Base-by-base conservation (phyloP, 2,797 vertebrate genomes). In the Sylvilagus floridanus region DNA sequence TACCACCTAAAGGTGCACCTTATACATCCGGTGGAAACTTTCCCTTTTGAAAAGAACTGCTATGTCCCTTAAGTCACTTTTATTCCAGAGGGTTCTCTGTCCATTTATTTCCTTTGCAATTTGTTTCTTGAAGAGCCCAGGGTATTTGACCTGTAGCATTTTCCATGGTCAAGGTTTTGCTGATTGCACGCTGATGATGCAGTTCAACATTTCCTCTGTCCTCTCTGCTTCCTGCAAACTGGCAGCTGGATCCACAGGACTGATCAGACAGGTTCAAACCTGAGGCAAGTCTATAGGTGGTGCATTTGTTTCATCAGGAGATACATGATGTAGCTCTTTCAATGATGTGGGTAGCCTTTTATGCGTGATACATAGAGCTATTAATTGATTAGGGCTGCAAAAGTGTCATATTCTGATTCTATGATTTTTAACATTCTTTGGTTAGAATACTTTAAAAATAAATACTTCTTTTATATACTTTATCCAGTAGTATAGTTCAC, bases 391-490 rank as follows among this genome's bases (percentile, higher is more conserved):
- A 88, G 57, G 37, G 68, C 54, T 92, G 3, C 14, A 75, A 68
- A 83, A 85, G 26, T 11, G 22, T 32, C 7, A 37, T 35, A 47
- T 35, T 83, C 37, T 84, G 73, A 60, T 14, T 66, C 50, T 54
- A 35, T 66, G 62, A 76, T 79, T 90, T 84, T 54, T 52, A 66
- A 71, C 7, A 42, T 57, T 88, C 52, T 37, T 47, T 72, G 71
- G 1, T 75, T 82, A 66, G 21, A 68, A 62, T 76, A 66, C 21
- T 90, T 88, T 13, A 50, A 66, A 63, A 84, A 95, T 30, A 93
- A 84, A 91, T 71, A 78, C 32, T 86, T 71, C 52, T 81, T 63
- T 93, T 32, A 30, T 92, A 52, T 93, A 68, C n/a, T 86, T 94
- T 81, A 90, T 16, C 3, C 7, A 50, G 32, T 52, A 79, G 13